phyloP scores from a whole-genome alignment of 35 echinoderm and acorn worm genomes.

The Eucidaris tribuloides region DNA sequence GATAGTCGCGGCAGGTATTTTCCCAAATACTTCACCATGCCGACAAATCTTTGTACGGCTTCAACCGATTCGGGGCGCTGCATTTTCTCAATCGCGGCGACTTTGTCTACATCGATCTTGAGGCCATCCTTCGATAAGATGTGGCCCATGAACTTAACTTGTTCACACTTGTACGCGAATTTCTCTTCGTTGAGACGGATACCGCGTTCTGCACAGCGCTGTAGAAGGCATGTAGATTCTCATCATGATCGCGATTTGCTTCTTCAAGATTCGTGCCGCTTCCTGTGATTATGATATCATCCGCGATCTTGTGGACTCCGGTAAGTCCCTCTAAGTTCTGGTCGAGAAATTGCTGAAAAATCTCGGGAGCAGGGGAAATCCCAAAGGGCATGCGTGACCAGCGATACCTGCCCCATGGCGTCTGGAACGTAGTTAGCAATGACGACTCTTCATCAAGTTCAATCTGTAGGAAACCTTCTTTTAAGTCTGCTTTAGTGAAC shows the following conservation, averaged over 20 bases:
- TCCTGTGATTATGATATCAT: background rate
- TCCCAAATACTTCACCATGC: constrained; percentile 45
- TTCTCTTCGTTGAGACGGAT: constrained; percentile 60
- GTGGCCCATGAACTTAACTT: constrained; percentile 53
- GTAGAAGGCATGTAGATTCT: constrained; percentile 13
- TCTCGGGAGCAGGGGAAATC: constrained; percentile 1
- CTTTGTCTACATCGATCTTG: background rate
- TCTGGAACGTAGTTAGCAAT: constrained; percentile 56
- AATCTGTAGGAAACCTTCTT: constrained; percentile 68
- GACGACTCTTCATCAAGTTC: constrained; percentile 59
- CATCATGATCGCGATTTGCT: constrained; percentile 36
- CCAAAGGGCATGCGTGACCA: constrained; percentile 44
- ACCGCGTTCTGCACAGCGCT: constrained; percentile 32
- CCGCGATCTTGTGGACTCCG: constrained; percentile 60
- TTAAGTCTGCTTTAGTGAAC: constrained; percentile 51
- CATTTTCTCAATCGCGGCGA: constrained; percentile 47
- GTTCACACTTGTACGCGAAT: constrained; percentile 18
- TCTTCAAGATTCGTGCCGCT: background rate
- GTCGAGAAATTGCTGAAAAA: constrained; percentile 45
- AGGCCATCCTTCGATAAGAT: background rate
- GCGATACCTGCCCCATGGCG: constrained; percentile 31
- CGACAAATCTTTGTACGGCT: constrained; percentile 12
- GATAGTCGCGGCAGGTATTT: constrained; percentile 55
- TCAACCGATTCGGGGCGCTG: constrained; percentile 13
- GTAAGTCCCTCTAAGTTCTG: constrained; percentile 55